phyloP scores from a whole-genome alignment of 2,888 invertebrate genomes.

The Plagiodera versicolora region DNA sequence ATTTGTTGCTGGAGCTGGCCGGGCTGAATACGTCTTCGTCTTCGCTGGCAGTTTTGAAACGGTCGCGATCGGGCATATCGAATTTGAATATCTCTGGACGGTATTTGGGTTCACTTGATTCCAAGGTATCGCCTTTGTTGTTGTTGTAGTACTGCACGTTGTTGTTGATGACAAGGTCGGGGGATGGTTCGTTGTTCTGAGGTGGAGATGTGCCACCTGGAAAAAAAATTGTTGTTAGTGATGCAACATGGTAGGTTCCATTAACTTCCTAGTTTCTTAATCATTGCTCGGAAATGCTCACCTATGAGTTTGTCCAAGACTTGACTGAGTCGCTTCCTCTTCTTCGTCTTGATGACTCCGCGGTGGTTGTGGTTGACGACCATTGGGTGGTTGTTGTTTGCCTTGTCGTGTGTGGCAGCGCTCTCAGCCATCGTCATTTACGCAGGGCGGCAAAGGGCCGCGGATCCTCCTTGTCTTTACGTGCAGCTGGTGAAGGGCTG shows the following conservation, averaged over 20 bases:
- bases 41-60: constrained; percentile 55
- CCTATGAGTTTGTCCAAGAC: constrained; percentile 75
- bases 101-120: constrained; percentile 38
- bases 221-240: constrained; percentile 10
- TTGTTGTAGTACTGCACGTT: constrained; percentile 49
- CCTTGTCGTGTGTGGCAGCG: constrained; percentile 56
- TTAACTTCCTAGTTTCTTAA: too few relatives aligned
- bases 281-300: not conserved
- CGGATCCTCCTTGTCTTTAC: constrained; percentile 30
- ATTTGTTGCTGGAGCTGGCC: constrained; percentile 60
- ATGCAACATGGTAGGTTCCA: too few relatives aligned
- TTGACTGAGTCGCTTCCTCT: constrained; percentile 77
- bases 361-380: constrained; percentile 65
- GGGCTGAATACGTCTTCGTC: constrained; percentile 64
- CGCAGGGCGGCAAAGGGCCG: constrained; percentile 58
- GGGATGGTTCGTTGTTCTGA: constrained; percentile 29
- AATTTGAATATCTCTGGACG: constrained; percentile 59
- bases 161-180: constrained; percentile 52
- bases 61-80: constrained; percentile 53
- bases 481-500: constrained; percentile 29
- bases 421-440: constrained; percentile 76
- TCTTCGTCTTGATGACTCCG: constrained; percentile 61
- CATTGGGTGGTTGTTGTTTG: constrained; percentile 62
- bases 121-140: constrained; percentile 38
- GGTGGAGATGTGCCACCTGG: constrained; percentile 26